Evolutionary conservation across 2,797 vertebrate species (phyloP).

Genomic region (Heterohyrax brucei): DNA sequence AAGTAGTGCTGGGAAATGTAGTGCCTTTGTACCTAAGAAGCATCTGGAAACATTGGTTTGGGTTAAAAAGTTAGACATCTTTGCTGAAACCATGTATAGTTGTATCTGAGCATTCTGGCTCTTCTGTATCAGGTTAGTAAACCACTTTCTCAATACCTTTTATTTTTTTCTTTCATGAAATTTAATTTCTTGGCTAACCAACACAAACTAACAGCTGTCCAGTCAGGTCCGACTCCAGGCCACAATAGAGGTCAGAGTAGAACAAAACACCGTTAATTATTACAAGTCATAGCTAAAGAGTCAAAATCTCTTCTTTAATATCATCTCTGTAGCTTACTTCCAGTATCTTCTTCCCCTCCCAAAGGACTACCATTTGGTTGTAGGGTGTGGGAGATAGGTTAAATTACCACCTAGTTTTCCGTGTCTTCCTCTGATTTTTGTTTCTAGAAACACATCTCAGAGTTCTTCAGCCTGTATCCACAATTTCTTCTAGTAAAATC

Average conservation of each 20-base stretch:
- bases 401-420: neutral
- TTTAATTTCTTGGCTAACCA: neutral
- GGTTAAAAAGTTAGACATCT: neutral
- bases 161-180: neutral
- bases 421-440: neutral
- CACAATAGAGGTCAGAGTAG: too few species aligned
- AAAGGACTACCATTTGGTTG: too few species aligned
- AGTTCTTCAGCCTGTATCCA: neutral
- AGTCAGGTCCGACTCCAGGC: too few species aligned
- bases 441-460: neutral
- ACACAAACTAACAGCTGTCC: too few species aligned
- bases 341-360: neutral
- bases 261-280: neutral
- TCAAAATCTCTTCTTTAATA: neutral
- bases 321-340: neutral
- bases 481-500: neutral
- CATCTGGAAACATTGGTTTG: neutral
- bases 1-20: neutral
- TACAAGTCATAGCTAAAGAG: neutral
- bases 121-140: neutral
- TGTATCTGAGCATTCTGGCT: neutral
- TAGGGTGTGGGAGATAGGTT: neutral
- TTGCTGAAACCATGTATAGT: neutral
- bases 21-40: neutral
- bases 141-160: neutral